Evolutionary conservation across 2,113 vertebrate species (phyloP).

Genomic region (Perognathus longimembris): DNA sequence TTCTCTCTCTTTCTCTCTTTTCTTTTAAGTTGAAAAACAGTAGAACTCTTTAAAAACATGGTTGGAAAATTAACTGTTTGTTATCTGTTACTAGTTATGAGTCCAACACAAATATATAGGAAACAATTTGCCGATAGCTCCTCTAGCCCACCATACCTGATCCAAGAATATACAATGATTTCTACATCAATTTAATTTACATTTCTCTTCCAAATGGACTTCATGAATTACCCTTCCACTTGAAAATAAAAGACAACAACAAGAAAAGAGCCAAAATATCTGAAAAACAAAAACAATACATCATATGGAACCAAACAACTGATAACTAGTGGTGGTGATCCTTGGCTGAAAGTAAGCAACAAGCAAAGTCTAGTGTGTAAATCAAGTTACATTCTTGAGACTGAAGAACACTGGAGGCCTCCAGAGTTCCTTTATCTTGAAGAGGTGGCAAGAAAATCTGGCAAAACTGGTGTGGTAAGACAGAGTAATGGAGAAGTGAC

Average conservation of each 20-base stretch:
- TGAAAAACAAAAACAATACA: background rate
- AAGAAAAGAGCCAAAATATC: background rate
- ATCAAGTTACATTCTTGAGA: too few relatives aligned
- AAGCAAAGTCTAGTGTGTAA: background rate
- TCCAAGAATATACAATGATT: background rate
- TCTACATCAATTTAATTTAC: conserved; percentile 22
- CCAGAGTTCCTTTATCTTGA: background rate
- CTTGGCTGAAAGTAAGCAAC: background rate
- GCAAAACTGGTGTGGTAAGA: background rate
- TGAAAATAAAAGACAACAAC: background rate
- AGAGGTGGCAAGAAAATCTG: background rate
- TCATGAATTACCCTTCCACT: background rate
- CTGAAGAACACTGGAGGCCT: background rate
- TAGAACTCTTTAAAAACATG: background rate
- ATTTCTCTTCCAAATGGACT: conserved; percentile 11
- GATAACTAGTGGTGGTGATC: background rate
- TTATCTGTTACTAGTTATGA: conserved; percentile 4
- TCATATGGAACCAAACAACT: background rate
- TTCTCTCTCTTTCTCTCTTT: background rate
- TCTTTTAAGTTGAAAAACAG: background rate
- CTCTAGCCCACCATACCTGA: background rate
- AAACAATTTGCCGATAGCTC: background rate
- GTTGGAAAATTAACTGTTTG: conserved; percentile 24
- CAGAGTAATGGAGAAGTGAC: background rate
- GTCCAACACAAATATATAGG: background rate